Base-by-base conservation (phyloP, 2,113 vertebrate genomes). In the Arothron firmamentum region DNA sequence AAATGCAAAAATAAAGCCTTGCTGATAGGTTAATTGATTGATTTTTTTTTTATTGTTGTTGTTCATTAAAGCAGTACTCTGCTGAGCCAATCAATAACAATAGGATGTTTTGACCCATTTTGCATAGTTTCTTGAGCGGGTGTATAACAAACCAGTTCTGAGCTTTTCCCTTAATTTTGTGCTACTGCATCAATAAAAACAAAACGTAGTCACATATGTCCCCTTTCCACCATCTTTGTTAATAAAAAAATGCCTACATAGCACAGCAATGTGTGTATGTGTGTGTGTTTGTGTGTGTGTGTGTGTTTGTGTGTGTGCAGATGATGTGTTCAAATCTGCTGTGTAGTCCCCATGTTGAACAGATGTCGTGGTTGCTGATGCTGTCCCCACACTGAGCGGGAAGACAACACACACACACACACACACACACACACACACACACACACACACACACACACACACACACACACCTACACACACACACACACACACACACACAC, bases 321-420 rank as follows among this genome's bases (percentile, higher is more conserved):
- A 77, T 77, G 70, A 81, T 81, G 77, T 45, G 58, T 62, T 80
- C 78, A 50, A 73, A 70, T 81, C 55, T 80, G 75, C 73, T 73
- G 72, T 59, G 69, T 71, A 62, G 78, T 61, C 76, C 79, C 77
- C 64, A 77, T 85, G 81, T 81, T 72, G 84, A 88, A 87, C 87
- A 89, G 86, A 87, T 89, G 87, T 87, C 77, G 60, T 45, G 64
- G 77, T 74, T 52, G 78, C 66, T 78, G 80, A 86, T 87, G 86
- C 78, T 60, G 65, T 87, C 77, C 83, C 85, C 61, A 63, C 25
- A 51, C 78, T 87, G 80, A 85, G 77, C 51, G 23, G 67, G 62
- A 77, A 85, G 83, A 86, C 85, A 85, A 83, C 81, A 78, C 80
- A 68, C 47, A 52, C 56, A 58, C 63, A 60, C 62, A 46, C 34